A percentile compares a stretch with the other conserved stretches of the same genome.
These are phyloP conservation scores for Vanacampus margaritifer DNA, from an alignment of 2,113 vertebrate species.

Conservation along the genomic window DNA sequence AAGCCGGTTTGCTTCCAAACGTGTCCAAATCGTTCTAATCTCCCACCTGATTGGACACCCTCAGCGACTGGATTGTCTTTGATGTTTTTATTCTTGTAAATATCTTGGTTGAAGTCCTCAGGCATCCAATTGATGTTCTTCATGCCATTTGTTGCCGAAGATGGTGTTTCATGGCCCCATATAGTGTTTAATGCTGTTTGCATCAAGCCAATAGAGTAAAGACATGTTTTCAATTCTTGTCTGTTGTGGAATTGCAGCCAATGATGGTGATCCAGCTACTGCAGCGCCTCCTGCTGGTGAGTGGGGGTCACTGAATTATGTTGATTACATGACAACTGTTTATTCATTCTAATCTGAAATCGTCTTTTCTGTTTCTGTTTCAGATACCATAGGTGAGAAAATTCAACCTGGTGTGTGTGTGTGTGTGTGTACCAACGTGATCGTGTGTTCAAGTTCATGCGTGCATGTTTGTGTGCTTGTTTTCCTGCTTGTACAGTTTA, in stretches of 20 bases:
- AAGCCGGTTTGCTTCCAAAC: neutral
- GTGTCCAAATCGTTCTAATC: neutral
- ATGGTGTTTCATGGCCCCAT: neutral
- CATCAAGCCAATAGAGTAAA: neutral
- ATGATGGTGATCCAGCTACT: slow-evolving; percentile 50
- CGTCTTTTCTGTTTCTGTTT: neutral
- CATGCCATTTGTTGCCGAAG: neutral
- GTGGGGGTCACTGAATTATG: slow-evolving; percentile 24
- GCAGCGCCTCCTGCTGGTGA: slow-evolving; percentile 71
- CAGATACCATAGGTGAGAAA: slow-evolving; percentile 22
- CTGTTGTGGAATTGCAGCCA: slow-evolving; percentile 63
- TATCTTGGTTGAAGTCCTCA: neutral
- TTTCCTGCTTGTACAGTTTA: slow-evolving; percentile 28
- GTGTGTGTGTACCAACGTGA: slow-evolving; percentile 52
- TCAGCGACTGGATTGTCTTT: neutral
- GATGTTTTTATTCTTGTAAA: neutral
- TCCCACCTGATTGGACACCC: neutral
- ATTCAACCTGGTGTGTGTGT: slow-evolving; percentile 50
- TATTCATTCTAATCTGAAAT: neutral
- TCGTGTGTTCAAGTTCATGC: too few relatives aligned
- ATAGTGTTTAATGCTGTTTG: neutral
- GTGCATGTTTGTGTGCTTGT: neutral
- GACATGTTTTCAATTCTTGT: slow-evolving; percentile 19
- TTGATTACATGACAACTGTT: slow-evolving; percentile 2
- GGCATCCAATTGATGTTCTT: neutral